Evolutionary conservation across 2,113 vertebrate genomes (phyloP).

Genomic region (Diphyllodes magnificus): DNA sequence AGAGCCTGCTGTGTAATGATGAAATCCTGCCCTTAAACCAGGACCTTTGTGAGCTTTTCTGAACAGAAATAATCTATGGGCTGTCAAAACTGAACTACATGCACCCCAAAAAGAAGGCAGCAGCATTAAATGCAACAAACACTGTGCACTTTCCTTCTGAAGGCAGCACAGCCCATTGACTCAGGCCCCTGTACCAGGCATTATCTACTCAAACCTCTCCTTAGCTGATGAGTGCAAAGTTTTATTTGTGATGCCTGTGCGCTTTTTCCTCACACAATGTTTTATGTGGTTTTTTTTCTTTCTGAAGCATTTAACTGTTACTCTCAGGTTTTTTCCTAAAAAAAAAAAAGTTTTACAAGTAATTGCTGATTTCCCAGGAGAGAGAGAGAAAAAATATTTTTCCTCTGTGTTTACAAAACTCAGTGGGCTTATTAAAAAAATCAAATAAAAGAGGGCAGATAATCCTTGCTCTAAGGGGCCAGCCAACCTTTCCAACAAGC

Average conservation of each 20-base stretch:
- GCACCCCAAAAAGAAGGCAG: not conserved
- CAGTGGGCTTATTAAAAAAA: not conserved
- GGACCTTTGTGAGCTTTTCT: not conserved
- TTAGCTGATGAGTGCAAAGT: not conserved
- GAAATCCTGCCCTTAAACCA: not conserved
- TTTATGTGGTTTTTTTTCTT: not conserved
- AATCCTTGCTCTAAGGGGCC: not conserved
- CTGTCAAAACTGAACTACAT: not conserved
- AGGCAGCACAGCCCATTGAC: not conserved
- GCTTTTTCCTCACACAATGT: not conserved
- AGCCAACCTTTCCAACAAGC: not conserved
- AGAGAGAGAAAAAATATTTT: not conserved
- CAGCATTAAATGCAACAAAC: not conserved
- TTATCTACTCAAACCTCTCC: not conserved
- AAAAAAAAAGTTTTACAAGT: not conserved
- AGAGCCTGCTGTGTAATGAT: not conserved
- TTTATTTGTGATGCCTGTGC: not conserved
- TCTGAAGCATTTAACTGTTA: not conserved
- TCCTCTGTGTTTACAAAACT: not conserved
- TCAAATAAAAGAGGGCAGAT: not conserved
- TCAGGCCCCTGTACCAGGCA: not conserved
- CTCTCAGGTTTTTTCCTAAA: not conserved
- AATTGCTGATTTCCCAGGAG: not conserved
- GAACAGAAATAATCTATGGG: not conserved
- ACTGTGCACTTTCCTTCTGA: not conserved